These are phyloP conservation scores for Volucella bombylans DNA, from an alignment of 2,888 invertebrate genomes.

Conservation along the genomic window DNA sequence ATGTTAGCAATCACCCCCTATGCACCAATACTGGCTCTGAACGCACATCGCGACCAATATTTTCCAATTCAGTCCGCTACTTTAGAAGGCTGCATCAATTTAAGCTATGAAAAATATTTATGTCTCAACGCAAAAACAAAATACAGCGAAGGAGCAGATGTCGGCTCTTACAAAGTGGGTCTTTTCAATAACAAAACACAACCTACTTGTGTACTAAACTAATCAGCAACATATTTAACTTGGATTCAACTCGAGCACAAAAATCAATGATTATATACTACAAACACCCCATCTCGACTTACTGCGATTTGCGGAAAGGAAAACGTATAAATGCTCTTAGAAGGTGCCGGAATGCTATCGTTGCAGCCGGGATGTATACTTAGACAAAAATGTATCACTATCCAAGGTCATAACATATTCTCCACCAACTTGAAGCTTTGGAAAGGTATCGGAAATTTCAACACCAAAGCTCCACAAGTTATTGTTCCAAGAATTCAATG, in stretches of 20 bases:
- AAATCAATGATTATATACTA: constrained; percentile 21
- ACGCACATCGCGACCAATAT: too few species aligned
- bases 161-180: too few species aligned
- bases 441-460: not conserved
- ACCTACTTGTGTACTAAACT: not conserved
- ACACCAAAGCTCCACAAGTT: not conserved
- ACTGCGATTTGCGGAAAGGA: constrained; percentile 17
- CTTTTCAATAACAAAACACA: too few species aligned
- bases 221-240: not conserved
- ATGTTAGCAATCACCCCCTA: too few species aligned
- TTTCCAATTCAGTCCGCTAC: too few species aligned
- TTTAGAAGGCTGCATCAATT: too few species aligned
- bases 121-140: too few species aligned
- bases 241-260: constrained; percentile 22
- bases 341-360: constrained; percentile 10
- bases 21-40: too few species aligned
- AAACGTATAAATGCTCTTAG: not conserved
- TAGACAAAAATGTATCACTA: not conserved
- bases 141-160: too few species aligned
- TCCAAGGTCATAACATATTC: constrained; percentile 5
- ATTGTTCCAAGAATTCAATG: too few species aligned
- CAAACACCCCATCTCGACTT: constrained; percentile 7
- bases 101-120: too few species aligned
- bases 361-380: not conserved
- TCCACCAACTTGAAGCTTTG: not conserved